Evolutionary conservation across 2,888 invertebrate species (phyloP).

Genomic region (Branchellion lobata): DNA sequence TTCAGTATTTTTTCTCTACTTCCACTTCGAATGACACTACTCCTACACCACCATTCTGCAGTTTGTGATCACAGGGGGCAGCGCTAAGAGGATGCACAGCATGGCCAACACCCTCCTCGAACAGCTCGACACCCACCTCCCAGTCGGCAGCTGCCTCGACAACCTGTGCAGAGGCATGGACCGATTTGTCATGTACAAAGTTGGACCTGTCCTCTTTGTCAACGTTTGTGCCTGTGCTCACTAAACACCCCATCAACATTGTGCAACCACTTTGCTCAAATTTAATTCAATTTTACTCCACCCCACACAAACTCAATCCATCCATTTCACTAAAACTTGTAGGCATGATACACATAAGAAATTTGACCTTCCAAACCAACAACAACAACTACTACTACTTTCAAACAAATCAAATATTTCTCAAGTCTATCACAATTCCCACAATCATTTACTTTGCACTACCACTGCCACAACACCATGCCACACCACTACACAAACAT

Average conservation of each 20-base stretch:
- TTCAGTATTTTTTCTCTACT: too few species aligned
- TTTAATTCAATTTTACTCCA: constrained; percentile 1
- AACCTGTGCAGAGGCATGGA: constrained; percentile 83
- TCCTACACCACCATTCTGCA: too few species aligned
- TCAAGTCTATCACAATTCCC: too few species aligned
- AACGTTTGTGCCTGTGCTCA: constrained; percentile 63
- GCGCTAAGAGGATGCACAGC: constrained; percentile 87
- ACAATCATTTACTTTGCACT: too few species aligned
- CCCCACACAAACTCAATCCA: too few species aligned
- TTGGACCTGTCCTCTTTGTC: constrained; percentile 79
- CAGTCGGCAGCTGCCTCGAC: constrained; percentile 80
- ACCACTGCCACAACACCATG: not conserved
- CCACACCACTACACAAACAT: not conserved
- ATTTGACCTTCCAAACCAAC: too few species aligned
- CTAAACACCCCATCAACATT: constrained; percentile 71
- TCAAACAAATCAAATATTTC: too few species aligned
- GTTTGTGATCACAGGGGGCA: constrained; percentile 97
- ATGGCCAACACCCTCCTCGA: constrained; percentile 87
- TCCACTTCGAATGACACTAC: too few species aligned
- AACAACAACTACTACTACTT: too few species aligned
- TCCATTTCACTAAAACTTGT: too few species aligned
- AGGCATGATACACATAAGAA: too few species aligned
- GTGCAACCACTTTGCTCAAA: not conserved
- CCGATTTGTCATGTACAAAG: constrained; percentile 92
- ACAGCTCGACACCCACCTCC: constrained; percentile 84